Percentiles rank a stretch among this genome's conserved stretches.
These are phyloP conservation scores for Geothlypis trichas DNA, from an alignment of 2,113 vertebrate species.

Conservation along the genomic window DNA sequence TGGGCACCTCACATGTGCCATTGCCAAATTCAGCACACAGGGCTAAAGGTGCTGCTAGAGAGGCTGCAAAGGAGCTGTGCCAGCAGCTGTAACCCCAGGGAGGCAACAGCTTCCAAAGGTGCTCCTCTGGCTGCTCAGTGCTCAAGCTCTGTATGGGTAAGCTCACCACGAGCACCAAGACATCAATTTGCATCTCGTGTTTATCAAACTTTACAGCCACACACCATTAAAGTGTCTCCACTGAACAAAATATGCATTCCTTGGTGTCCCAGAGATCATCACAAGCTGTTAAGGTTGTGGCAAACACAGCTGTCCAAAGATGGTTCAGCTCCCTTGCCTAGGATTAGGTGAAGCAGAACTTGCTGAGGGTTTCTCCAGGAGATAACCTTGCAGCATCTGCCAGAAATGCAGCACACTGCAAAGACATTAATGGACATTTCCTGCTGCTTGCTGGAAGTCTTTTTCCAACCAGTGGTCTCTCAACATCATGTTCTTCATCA, in stretches of 20 bases:
- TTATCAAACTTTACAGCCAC: background rate
- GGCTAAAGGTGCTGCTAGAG: background rate
- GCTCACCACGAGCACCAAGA: background rate
- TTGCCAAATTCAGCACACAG: background rate
- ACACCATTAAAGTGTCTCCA: background rate
- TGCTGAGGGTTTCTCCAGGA: background rate
- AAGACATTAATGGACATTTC: background rate
- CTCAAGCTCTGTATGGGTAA: background rate
- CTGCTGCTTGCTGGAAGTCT: background rate
- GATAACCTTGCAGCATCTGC: background rate
- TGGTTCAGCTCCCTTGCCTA: background rate
- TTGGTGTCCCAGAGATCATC: background rate
- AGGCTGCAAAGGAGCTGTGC: background rate
- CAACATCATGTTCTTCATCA: background rate
- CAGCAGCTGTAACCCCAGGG: background rate
- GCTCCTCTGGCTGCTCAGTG: background rate
- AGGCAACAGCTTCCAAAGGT: background rate
- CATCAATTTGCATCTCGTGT: background rate
- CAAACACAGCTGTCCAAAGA: background rate
- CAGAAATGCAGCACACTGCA: background rate
- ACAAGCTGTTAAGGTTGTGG: background rate
- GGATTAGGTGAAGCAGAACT: background rate
- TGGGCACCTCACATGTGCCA: background rate
- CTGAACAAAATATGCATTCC: background rate
- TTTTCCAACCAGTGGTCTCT: background rate